Evolutionary conservation across 1,140 invertebrate species (phyloP), one percentile per base, ranked within the genome.

Genomic region (Halyomorpha halys): DNA sequence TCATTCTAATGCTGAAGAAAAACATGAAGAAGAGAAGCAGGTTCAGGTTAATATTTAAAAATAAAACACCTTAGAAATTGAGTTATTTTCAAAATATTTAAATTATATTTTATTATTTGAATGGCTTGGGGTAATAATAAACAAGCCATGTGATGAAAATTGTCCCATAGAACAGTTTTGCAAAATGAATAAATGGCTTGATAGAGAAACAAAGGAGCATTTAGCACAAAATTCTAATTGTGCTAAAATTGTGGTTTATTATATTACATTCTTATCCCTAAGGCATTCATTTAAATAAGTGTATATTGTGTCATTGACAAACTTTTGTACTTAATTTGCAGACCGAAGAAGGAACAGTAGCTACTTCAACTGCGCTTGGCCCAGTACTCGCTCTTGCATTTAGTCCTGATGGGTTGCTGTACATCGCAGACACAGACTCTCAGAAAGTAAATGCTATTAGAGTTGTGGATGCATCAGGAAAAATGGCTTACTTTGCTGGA

Each of bases 391-490:
- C 87, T 8, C 83, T 98, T 67, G 84, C 92, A 0, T 97, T 98
- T 74, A 89, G 90, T 65, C 90, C 92, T 0, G 89, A 86, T 70
- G 95, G 95, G 8, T 90, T 97, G 72, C 77, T 98, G 0, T 97
- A 94, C 72, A 87, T 97, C 59, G 91, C 94, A 0, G 93, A 96
- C 74, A 91, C 89, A 63, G 91, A 97, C 75, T 90, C 90, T 0
- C 85, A 91, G 69, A 84, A 89, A 65, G 83, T 91, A 0, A 96
- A 96, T 76, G 86, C 90, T 6, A 90, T 97, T 0, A 82, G 91
- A 64, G 82, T 88, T 13, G 85, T 90, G 59, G 84, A 91, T 71
- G 85, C 86, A 0, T 84, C 87, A 2, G 91, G 91, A 44, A 86
- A 86, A 72, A 91, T 93, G 76, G 85, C 84, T 39, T 84, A 90